phyloP scores from a whole-genome alignment of 2,888 invertebrate species.

The Tromatobia lineatoria region DNA sequence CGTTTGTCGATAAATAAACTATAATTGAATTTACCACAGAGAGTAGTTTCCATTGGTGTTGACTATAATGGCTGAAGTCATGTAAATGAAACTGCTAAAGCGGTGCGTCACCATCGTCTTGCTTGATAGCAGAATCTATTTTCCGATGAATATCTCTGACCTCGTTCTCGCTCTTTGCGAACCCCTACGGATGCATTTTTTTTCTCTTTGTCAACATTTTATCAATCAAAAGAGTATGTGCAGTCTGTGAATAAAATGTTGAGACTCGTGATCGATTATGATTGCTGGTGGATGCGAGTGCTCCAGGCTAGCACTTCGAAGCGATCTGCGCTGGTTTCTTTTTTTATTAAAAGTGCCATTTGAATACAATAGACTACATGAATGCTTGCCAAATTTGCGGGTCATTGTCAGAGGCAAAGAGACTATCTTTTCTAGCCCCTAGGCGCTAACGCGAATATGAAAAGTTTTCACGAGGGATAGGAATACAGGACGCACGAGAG shows the following conservation, averaged over 20 bases:
- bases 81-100: not conserved
- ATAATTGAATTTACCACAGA: too few relatives aligned
- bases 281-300: not conserved
- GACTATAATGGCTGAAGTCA: not conserved
- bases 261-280: constrained; percentile 26
- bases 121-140: constrained; percentile 28
- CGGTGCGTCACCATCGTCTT: not conserved
- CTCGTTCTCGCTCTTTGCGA: not conserved
- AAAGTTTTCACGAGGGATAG: constrained; percentile 39
- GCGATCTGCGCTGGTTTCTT: not conserved
- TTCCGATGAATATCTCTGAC: constrained; percentile 39
- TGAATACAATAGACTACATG: not conserved
- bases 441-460: constrained; percentile 29
- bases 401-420: constrained; percentile 10
- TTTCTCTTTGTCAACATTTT: not conserved
- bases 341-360: constrained; percentile 24
- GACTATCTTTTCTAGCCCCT: constrained; percentile 9
- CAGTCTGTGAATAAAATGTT: constrained; percentile 11
- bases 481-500: not conserved
- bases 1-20: too few relatives aligned
- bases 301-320: not conserved
- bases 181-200: not conserved
- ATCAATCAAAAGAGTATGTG: constrained; percentile 13
- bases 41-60: not conserved
- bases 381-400: constrained; percentile 41